Conservation (phyloP, 2,113 vertebrate species). For the Talpa occidentalis region DNA sequence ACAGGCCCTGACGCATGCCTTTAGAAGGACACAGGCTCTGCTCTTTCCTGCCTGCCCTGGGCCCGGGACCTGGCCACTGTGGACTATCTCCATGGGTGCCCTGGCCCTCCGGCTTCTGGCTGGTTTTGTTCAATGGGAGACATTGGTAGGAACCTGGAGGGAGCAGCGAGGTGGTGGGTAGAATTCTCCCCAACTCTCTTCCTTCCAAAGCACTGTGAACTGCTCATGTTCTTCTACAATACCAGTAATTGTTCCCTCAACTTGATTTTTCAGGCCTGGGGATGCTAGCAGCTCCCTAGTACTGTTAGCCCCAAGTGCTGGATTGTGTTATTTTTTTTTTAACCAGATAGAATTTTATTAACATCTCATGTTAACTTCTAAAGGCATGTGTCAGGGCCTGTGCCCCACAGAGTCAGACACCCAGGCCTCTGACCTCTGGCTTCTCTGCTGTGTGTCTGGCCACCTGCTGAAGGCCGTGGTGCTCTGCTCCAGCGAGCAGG, state of each 20-base stretch:
- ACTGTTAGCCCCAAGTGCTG: too few relatives aligned
- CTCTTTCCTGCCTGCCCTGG: background rate
- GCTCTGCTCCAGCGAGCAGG: too few relatives aligned
- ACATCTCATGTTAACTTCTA: too few relatives aligned
- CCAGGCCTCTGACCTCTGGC: too few relatives aligned
- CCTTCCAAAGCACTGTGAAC: background rate
- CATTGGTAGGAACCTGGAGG: background rate
- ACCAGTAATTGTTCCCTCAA: background rate
- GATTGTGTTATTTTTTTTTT: background rate
- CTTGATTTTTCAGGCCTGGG: background rate
- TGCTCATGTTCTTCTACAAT: background rate
- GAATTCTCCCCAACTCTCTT: background rate
- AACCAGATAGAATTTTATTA: too few relatives aligned
- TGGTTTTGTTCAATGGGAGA: background rate
- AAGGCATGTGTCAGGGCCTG: too few relatives aligned
- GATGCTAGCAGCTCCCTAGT: background rate
- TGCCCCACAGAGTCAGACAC: too few relatives aligned
- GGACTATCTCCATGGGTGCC: background rate
- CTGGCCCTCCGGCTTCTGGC: background rate
- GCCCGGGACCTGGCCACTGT: background rate
- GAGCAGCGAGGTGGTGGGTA: background rate
- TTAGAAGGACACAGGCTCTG: fast-evolving
- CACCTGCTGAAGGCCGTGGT: too few relatives aligned
- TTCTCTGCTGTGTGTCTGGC: too few relatives aligned
- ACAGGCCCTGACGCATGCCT: too few relatives aligned